Evolutionary conservation across 2,113 vertebrate genomes (phyloP).

Genomic region (Ictidomys tridecemlineatus): DNA sequence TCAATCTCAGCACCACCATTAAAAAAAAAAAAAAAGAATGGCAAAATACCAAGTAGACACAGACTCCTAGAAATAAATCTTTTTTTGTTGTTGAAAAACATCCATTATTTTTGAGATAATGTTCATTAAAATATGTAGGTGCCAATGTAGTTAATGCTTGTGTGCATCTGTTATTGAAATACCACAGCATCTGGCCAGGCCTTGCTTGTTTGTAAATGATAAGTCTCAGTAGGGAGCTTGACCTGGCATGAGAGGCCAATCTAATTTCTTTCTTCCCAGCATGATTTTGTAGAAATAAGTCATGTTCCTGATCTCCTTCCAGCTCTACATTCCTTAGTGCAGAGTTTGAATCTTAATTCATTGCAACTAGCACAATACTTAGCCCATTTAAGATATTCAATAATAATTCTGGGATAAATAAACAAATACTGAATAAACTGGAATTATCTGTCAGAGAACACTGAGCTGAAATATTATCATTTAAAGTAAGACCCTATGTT

Average conservation of each 20-base stretch:
- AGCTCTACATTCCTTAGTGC: background rate
- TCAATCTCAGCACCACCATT: too few species aligned
- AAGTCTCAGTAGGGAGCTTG: background rate
- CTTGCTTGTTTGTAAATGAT: background rate
- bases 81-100: background rate
- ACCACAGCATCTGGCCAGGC: background rate
- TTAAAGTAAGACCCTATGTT: background rate
- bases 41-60: background rate
- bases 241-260: background rate
- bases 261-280: background rate
- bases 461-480: background rate
- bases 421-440: background rate
- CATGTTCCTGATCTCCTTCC: background rate
- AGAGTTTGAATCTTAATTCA: constrained; percentile 28
- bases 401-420: constrained; percentile 25
- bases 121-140: background rate
- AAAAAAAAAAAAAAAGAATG: too few species aligned
- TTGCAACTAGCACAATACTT: background rate
- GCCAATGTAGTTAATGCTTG: background rate
- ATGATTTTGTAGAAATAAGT: background rate
- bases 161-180: background rate
- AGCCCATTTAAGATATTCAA: background rate
- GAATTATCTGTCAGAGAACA: background rate
- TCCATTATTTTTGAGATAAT: background rate
- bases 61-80: background rate